Evolutionary conservation across 2,888 invertebrate genomes (phyloP).

Genomic region (Drosophila subquinaria): DNA sequence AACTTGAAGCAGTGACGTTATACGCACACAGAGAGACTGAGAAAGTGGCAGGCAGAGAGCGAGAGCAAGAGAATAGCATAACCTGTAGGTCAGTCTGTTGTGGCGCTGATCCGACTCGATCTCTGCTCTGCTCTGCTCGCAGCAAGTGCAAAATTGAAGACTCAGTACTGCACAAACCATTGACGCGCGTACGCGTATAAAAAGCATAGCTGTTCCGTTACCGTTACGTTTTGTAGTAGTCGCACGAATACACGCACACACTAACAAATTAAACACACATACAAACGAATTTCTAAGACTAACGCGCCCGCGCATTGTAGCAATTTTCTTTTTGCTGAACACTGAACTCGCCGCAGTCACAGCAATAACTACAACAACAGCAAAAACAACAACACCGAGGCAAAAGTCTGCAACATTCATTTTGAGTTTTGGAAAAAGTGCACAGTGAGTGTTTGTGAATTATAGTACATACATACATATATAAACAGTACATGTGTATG

Average conservation of each 20-base stretch:
- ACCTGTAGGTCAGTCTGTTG: slow-evolving; percentile 21
- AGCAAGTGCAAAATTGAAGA: slow-evolving; percentile 76
- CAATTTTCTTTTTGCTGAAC: slow-evolving; percentile 63
- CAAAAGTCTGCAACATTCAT: slow-evolving; percentile 63
- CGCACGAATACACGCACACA: slow-evolving; percentile 45
- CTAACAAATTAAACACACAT: slow-evolving; percentile 42
- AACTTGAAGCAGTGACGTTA: slow-evolving; percentile 13
- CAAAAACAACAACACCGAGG: slow-evolving; percentile 31
- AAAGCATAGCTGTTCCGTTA: slow-evolving; percentile 59
- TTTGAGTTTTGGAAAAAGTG: slow-evolving; percentile 79
- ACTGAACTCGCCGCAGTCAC: slow-evolving; percentile 42
- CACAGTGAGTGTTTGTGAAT: slow-evolving; percentile 73
- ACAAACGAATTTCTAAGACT: slow-evolving; percentile 63
- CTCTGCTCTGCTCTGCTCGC: slow-evolving; percentile 40
- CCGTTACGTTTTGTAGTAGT: slow-evolving; percentile 62
- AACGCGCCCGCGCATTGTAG: slow-evolving; percentile 66
- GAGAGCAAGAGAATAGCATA: slow-evolving; percentile 6
- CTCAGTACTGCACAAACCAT: slow-evolving; percentile 77
- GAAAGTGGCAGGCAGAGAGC: background rate
- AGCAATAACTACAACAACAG: slow-evolving; percentile 18
- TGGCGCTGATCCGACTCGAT: slow-evolving; percentile 35
- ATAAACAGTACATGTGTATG: slow-evolving; percentile 18
- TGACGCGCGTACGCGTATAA: slow-evolving; percentile 71
- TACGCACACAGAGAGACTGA: slow-evolving; percentile 1
- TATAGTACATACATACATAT: slow-evolving; percentile 14